phyloP scores from a whole-genome alignment of 2,888 invertebrate species.

The Cheilosia soror region DNA sequence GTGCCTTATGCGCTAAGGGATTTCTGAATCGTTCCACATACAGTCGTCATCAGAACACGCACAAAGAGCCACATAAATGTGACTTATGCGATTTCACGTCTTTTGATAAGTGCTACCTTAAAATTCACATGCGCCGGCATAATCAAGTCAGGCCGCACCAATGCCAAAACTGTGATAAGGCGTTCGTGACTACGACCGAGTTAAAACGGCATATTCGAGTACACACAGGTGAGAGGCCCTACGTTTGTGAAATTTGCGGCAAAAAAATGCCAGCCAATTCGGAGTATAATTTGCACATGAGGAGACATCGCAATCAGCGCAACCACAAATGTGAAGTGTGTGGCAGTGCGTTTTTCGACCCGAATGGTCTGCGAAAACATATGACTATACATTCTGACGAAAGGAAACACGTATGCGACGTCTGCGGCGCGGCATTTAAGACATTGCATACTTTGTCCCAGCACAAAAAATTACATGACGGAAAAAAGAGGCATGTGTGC shows the following conservation, averaged over 20 bases:
- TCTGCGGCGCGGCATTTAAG: conserved; percentile 62
- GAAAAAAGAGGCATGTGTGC: conserved; percentile 49
- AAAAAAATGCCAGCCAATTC: conserved; percentile 37
- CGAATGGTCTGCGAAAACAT: conserved; percentile 50
- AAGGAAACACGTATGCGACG: conserved; percentile 51
- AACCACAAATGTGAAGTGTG: conserved; percentile 61
- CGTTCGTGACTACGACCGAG: conserved; percentile 57
- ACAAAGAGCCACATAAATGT: conserved; percentile 57
- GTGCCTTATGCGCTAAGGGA: conserved; percentile 47
- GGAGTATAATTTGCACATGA: conserved; percentile 58
- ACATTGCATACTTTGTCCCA: conserved; percentile 42
- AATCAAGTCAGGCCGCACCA: conserved; percentile 40
- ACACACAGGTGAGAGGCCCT: conserved; percentile 54
- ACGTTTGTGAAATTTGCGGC: conserved; percentile 58
- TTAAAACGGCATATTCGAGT: conserved; percentile 50
- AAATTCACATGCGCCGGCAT: conserved; percentile 61
- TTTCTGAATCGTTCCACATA: conserved; percentile 53
- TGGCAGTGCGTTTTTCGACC: conserved; percentile 41
- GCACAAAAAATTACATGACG: conserved; percentile 50
- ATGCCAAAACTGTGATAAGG: conserved; percentile 51
- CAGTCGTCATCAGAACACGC: conserved; percentile 51
- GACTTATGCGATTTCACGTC: conserved; percentile 56
- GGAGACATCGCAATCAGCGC: conserved; percentile 53
- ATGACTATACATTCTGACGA: conserved; percentile 56
- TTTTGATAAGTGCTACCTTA: conserved; percentile 51